Percentiles rank a stretch among this genome's conserved stretches.
Conservation (phyloP, 2,888 invertebrate species). For the Dicranocentrus wangi region DNA sequence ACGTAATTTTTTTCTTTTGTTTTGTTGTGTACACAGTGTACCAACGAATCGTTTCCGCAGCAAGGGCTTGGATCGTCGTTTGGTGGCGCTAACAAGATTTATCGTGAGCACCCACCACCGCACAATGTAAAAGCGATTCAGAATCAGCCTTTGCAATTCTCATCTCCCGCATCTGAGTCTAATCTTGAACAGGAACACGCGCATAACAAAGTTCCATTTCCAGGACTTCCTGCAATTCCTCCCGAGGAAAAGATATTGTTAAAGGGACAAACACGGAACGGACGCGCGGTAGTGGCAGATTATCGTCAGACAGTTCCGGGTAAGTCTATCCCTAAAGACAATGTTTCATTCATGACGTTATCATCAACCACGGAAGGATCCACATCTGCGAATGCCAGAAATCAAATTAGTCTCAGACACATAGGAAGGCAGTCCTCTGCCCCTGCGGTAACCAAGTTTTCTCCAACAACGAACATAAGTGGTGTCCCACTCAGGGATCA, state of each 20-base stretch:
- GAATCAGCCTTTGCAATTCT: conserved; percentile 39
- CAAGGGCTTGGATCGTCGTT: conserved; percentile 39
- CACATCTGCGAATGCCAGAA: conserved; percentile 21
- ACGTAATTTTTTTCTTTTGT: no score
- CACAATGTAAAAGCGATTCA: conserved; percentile 41
- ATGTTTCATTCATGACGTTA: conserved; percentile 56
- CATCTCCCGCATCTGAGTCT: conserved; percentile 26
- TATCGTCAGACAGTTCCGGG: conserved; percentile 61
- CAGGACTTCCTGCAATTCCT: conserved; percentile 57
- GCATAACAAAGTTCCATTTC: conserved; percentile 14
- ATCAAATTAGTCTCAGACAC: conserved; percentile 54
- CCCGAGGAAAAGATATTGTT: conserved; percentile 57
- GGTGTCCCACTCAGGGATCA: neutral
- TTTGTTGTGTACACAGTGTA: conserved; percentile 23
- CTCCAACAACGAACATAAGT: neutral
- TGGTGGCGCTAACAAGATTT: conserved; percentile 47
- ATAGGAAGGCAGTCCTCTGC: conserved; percentile 61
- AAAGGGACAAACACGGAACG: conserved; percentile 54
- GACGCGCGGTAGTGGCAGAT: conserved; percentile 30
- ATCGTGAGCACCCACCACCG: conserved; percentile 46
- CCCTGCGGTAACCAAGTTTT: conserved; percentile 40
- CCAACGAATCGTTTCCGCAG: conserved; percentile 42
- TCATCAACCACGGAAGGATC: conserved; percentile 30
- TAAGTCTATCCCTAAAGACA: conserved; percentile 59
- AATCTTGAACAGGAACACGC: neutral